Evolutionary conservation across 2,888 invertebrate genomes (phyloP).

Genomic region (Oegoconia quadripuncta): DNA sequence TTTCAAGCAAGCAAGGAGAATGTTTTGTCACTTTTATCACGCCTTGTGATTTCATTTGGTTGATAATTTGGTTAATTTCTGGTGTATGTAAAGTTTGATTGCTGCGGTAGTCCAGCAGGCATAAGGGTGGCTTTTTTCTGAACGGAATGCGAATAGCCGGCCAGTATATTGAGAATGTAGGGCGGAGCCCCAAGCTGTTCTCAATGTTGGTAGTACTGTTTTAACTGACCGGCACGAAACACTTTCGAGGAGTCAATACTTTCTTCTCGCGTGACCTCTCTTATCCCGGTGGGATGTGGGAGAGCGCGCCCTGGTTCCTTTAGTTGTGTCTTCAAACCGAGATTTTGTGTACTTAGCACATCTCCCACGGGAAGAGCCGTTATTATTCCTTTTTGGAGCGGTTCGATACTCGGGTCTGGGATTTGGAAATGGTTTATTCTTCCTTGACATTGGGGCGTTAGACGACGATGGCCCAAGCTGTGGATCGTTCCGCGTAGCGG

Average conservation of each 20-base stretch:
- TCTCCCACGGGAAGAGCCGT: background rate
- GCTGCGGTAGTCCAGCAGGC: too few species aligned
- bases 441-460: constrained; percentile 11
- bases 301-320: background rate
- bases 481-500: constrained; percentile 12
- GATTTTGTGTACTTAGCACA: background rate
- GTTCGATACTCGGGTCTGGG: constrained; percentile 12
- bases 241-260: constrained; percentile 18
- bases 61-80: constrained; percentile 15
- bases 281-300: background rate
- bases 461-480: background rate
- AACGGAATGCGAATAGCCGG: constrained; percentile 24
- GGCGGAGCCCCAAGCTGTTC: constrained; percentile 12
- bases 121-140: constrained; percentile 16
- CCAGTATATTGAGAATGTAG: constrained; percentile 13
- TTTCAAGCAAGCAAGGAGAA: too few species aligned
- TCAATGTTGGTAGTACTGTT: constrained; percentile 13
- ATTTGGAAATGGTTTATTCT: constrained; percentile 1
- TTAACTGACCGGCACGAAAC: constrained; percentile 14
- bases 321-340: background rate
- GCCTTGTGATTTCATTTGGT: constrained; percentile 17
- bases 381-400: too few species aligned
- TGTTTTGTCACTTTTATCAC: constrained; percentile 10
- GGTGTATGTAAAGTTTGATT: constrained; percentile 5
- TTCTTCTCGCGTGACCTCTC: constrained; percentile 2